Base-by-base conservation (phyloP, 2,888 invertebrate species). In the Rotaria sp. region DNA sequence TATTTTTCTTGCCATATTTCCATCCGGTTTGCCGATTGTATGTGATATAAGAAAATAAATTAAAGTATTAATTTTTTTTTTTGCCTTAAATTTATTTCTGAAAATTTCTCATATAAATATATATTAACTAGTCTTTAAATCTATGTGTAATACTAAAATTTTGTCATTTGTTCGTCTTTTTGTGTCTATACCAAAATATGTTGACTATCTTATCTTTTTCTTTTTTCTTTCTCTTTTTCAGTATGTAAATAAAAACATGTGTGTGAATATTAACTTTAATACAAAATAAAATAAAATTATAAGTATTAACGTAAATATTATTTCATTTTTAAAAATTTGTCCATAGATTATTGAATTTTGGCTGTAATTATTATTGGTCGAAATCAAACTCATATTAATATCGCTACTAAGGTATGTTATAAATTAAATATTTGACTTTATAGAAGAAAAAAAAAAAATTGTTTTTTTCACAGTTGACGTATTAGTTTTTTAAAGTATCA, bases 171-270 rank as follows among this genome's bases (percentile, higher is more conserved):
- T 67, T 67, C 67, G 67, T 35, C 35, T 10, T 67, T 67, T 67
- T 67, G 67, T 67, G 30, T 35, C 35, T 30, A 21, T 30, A 67
- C 67, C 35, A 67, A 67, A 30, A 35, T 35, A 67, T 67, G 67
- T 35, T 67, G 35, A 35, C 5, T 67, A 67, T 35, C 67, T 59
- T 30, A 30, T 30, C 30, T 59, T 59, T 13, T 59, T 59, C 13
- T 30, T 21, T 26, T 55, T 8, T 26, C 26, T 67, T 67, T 67
- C 13, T 18, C 10, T 35, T 67, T 67, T 67, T 67, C 21, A 67
- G 67, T 67, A 67, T 67, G 67, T 67, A 67, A 30, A 67, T 67
- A 67, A 67, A 50, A 67, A 38, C 67, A 67, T 67, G 67, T 67
- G 21, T 67, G 67, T 67, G 35, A 67, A 67, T 67, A 35, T 35